Evolutionary conservation across 2,888 invertebrate species (phyloP).

Genomic region (Calliscelio sp.): DNA sequence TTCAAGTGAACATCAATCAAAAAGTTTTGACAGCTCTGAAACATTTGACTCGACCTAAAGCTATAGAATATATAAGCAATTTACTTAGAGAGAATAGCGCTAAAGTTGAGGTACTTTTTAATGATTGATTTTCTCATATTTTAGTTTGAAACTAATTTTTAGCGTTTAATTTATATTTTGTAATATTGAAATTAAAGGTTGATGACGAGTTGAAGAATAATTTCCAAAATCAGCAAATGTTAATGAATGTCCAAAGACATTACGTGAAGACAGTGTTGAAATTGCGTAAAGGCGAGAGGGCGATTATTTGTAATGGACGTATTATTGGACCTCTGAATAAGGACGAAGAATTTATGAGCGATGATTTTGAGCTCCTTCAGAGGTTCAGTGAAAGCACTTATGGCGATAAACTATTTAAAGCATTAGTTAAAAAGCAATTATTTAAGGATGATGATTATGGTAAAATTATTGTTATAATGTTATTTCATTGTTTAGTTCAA

Average conservation of each 20-base stretch:
- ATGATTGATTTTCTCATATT: no score
- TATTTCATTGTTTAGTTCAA: neutral
- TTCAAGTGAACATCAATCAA: conserved; percentile 88
- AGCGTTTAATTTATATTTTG: conserved; percentile 9
- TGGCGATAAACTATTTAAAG: conserved; percentile 90
- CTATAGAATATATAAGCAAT: conserved; percentile 88
- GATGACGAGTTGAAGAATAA: conserved; percentile 75
- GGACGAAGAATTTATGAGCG: conserved; percentile 92
- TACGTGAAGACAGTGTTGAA: conserved; percentile 91
- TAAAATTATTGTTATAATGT: conserved; percentile 64
- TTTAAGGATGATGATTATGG: conserved; percentile 86
- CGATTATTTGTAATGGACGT: conserved; percentile 95
- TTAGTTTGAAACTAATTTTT: conserved; percentile 23
- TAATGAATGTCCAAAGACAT: conserved; percentile 87
- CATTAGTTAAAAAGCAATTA: conserved; percentile 87
- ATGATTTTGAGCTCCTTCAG: conserved; percentile 96
- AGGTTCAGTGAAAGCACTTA: conserved; percentile 90
- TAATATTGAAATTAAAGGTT: conserved; percentile 74
- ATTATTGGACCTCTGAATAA: conserved; percentile 93
- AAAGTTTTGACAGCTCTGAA: conserved; percentile 90
- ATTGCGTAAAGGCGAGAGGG: conserved; percentile 89
- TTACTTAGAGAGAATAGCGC: conserved; percentile 87
- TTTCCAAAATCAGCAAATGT: conserved; percentile 76
- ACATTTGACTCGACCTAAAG: conserved; percentile 88
- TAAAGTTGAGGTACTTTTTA: conserved; percentile 87